Conservation (phyloP, 2,888 invertebrate genomes). For the Cylindroiulus punctatus region DNA sequence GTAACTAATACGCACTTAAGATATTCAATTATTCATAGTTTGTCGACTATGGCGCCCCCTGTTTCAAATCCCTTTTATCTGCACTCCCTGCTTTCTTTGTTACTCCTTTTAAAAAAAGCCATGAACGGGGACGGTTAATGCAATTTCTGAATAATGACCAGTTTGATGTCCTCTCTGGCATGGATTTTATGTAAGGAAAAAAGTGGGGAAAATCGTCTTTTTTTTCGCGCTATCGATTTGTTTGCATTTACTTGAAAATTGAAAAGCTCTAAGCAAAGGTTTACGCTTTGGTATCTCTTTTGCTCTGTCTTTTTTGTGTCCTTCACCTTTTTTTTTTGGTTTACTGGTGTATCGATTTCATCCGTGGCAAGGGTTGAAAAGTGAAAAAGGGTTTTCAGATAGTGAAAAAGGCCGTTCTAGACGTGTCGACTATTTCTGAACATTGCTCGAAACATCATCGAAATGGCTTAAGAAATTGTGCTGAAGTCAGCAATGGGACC, state of each 20-base stretch:
- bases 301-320: slow-evolving; percentile 37
- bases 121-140: background rate
- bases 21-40: background rate
- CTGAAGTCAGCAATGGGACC: background rate
- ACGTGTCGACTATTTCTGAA: background rate
- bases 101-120: background rate
- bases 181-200: background rate
- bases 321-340: slow-evolving; percentile 27
- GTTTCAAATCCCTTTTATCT: background rate
- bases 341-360: slow-evolving; percentile 22
- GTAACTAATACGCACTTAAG: background rate
- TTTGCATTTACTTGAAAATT: slow-evolving; percentile 31
- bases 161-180: background rate
- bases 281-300: slow-evolving; percentile 6
- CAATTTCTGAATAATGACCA: slow-evolving; percentile 30
- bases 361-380: slow-evolving; percentile 17
- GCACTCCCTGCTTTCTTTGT: background rate
- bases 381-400: background rate
- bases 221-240: background rate
- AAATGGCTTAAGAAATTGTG: background rate
- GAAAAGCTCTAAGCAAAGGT: slow-evolving; percentile 34
- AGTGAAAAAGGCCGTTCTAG: background rate
- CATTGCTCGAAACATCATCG: background rate
- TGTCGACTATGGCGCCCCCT: background rate
- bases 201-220: background rate